Percentiles rank a stretch among this genome's conserved stretches.
These are phyloP conservation scores for Hemichromis elongatus DNA, from an alignment of 2,113 vertebrate species.

Conservation along the genomic window DNA sequence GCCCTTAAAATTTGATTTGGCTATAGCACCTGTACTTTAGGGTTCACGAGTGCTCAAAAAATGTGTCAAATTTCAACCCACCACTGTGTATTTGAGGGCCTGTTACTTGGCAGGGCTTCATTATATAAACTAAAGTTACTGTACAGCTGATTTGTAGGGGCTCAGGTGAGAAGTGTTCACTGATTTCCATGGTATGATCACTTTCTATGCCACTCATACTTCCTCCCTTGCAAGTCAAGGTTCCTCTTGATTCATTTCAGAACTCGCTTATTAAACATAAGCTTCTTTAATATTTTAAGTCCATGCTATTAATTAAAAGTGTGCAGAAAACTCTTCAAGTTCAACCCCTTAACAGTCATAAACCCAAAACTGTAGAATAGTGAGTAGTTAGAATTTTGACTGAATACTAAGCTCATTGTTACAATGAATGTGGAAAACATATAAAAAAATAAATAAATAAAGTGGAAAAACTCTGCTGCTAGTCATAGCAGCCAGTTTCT, in stretches of 20 bases:
- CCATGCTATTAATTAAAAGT: neutral
- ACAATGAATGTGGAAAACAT: neutral
- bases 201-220: neutral
- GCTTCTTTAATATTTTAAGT: neutral
- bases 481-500: neutral
- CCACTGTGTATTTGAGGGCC: neutral
- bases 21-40: neutral
- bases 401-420: neutral
- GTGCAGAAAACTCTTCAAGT: neutral
- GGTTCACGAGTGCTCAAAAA: neutral
- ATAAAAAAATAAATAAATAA: neutral
- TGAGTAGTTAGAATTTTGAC: neutral
- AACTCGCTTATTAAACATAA: neutral
- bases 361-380: neutral
- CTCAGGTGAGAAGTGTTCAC: neutral
- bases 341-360: neutral
- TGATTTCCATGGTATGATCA: neutral
- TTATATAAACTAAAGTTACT: neutral
- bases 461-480: neutral
- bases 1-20: neutral
- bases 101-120: neutral
- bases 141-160: neutral
- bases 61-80: neutral
- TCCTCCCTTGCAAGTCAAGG: neutral
- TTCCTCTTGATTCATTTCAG: neutral